Percentiles rank a stretch among this genome's conserved stretches.
These are phyloP conservation scores for Ailurus styani DNA, from an alignment of 2,113 vertebrate species.

Conservation along the genomic window DNA sequence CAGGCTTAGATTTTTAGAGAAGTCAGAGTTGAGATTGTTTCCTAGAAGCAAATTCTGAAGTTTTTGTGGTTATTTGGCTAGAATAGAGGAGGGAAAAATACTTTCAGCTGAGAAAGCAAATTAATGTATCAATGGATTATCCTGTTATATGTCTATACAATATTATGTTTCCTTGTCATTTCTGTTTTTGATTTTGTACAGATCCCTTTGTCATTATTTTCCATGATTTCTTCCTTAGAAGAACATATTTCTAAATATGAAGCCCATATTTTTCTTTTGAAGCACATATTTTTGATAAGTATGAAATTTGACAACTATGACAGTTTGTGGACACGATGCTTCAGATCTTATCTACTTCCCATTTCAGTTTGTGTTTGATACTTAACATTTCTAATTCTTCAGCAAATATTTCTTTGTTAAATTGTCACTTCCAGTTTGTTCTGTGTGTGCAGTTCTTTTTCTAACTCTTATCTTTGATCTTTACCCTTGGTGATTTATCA, in stretches of 20 bases:
- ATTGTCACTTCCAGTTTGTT: not conserved
- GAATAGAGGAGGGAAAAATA: not conserved
- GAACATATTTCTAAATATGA: no score
- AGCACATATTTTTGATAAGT: not conserved
- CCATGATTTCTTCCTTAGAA: not conserved
- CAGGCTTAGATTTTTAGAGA: not conserved
- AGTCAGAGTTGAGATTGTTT: not conserved
- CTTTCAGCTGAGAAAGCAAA: not conserved
- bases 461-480: not conserved
- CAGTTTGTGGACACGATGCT: not conserved
- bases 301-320: not conserved
- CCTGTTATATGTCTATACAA: not conserved
- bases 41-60: not conserved
- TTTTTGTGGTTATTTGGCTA: not conserved
- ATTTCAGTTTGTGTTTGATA: not conserved
- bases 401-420: constrained; percentile 1
- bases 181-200: not conserved
- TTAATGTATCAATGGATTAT: not conserved
- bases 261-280: not conserved
- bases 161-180: not conserved
- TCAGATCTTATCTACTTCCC: not conserved
- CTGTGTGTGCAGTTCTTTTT: not conserved
- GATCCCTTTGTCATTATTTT: not conserved
- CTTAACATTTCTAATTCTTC: constrained; percentile 19
- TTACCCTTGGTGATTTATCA: not conserved